Evolutionary conservation across 2,797 vertebrate genomes (phyloP).

Genomic region (Amniataba percoides): DNA sequence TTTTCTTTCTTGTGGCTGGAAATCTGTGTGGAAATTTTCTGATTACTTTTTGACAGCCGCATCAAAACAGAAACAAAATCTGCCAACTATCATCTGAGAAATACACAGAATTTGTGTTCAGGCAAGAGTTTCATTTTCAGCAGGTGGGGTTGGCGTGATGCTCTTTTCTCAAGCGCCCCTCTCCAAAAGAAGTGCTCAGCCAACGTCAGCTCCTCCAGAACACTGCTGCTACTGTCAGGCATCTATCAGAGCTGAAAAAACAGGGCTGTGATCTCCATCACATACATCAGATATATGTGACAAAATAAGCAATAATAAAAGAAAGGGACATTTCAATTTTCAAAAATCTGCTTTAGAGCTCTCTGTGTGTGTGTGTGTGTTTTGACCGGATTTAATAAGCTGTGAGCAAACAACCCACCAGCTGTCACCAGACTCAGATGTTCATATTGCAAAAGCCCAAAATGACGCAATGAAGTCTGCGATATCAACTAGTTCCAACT

Average conservation of each 20-base stretch:
- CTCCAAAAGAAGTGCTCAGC: neutral
- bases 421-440: neutral
- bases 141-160: neutral
- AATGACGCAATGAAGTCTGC: neutral
- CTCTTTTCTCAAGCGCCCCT: neutral
- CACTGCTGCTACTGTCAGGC: neutral
- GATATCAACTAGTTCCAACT: neutral
- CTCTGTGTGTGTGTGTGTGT: neutral
- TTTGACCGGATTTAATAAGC: neutral
- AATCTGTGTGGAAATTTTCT: neutral
- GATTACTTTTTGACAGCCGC: neutral
- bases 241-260: neutral
- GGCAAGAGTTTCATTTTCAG: conserved; percentile 3
- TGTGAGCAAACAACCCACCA: neutral
- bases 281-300: conserved; percentile 1
- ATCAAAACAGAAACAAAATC: neutral
- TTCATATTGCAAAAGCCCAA: neutral
- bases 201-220: neutral
- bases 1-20: neutral
- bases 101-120: neutral
- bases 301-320: neutral
- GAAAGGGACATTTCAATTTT: neutral
- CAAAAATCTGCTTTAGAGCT: neutral
- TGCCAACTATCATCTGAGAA: neutral
- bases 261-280: neutral